Base-by-base conservation (phyloP, 2,797 vertebrate species). In the Hippoglossus hippoglossus region DNA sequence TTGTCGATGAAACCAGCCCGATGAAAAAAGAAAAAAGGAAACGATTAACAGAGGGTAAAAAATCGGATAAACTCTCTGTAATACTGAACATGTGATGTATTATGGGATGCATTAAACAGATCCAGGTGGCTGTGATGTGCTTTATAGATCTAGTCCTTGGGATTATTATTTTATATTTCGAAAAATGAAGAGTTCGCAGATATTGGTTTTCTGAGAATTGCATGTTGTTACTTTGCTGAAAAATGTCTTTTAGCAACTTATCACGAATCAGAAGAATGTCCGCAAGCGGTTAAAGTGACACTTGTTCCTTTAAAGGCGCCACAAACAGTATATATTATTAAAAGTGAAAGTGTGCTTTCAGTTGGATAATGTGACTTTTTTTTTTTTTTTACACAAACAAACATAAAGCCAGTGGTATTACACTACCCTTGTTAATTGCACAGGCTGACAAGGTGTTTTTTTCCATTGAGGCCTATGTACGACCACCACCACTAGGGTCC, bases 1-100 rank as follows among this genome's bases (percentile, higher is more conserved):
- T 80, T 79, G 67, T 80, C 68, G 64, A 87, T 73, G 57, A 87
- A 91, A 83, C 80, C 85, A 90, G 80, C 79, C 65, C 49, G 1
- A 44, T 60, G 19, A 13, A 16, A 44, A 44, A 44, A 44, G 19
- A 44, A 44, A 41, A 9, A 59, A 5, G 22, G 36, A 16, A 24
- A 8, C 12, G 34, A 25, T 18, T 6, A 7, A 47, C 6, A 6
- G 26, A 7, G 51, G 47, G 28, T 2, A 28, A 31, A 31, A 31
- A 31, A 31, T 31, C 28, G 1, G 2, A 28, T 28, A 31, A 8
- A 31, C 28, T 31, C 28, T 46, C 28, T n/a, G 18, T 21, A 2
- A 39, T 16, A 7, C 52, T 66, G 25, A 47, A 73, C 46, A 39
- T 12, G 44, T 52, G 36, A 11, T 55, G 50, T 47, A 65, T 58